Evolutionary conservation across 2,113 vertebrate genomes (phyloP), one percentile per base, ranked within the genome.

Genomic region (Chionomys nivalis): DNA sequence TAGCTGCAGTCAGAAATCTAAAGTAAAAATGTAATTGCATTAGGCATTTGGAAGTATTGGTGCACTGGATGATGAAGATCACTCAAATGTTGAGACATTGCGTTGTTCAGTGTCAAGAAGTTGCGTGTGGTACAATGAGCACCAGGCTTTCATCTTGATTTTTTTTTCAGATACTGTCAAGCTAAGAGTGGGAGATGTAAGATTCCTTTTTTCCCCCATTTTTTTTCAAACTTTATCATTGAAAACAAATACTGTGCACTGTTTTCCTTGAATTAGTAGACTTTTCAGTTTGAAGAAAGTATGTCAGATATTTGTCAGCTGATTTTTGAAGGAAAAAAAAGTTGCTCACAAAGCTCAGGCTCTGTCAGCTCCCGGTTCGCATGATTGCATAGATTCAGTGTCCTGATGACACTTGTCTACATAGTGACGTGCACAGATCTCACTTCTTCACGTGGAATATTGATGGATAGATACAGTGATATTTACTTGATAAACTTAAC

Each of bases 191-290:
- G n/a, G 66, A 9, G 47, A n/a, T 70, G 14, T 23, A 58, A 2
- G 19, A 58, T 85, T 96, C 91, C 89, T 44, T 65, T 23, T 52
- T 73, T n/a, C n/a, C n/a, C n/a, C n/a, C n/a, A n/a, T n/a, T n/a
- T n/a, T n/a, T n/a, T 90, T 93, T 49, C 0, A 65, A 39, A 66
- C 65, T 94, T 93, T 93, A 63, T 88, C 28, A 68, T 36, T 94
- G 76, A 49, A 52, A 88, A n/a, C 44, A 76, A 92, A 58, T 83
- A 63, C 10, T 78, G 7, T 73, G 79, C 63, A 9, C 77, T 55
- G 42, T 68, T 96, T 95, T 81, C 82, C 65, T 94, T 70, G 65
- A 95, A 81, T 44, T 82, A 76, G 89, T 76, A 81, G 23, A 19
- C 49, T 93, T 7, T 92, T 77, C n/a, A 70, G 6, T 14, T 92